Evolutionary conservation across 2,888 invertebrate species (phyloP), one percentile per base, ranked within the genome.

Genomic region (Omphaloscelis lunosa): DNA sequence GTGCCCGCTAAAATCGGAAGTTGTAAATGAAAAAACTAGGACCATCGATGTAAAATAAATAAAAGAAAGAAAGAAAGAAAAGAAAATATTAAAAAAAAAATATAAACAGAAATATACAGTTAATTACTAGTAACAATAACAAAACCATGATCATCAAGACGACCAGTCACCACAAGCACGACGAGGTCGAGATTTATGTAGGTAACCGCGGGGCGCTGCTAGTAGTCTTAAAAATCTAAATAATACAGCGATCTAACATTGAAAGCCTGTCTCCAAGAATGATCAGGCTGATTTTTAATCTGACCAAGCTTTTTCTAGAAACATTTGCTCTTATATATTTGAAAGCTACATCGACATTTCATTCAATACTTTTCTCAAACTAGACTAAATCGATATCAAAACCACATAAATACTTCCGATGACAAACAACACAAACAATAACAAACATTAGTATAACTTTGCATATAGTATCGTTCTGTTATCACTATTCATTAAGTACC

Each of bases 401-500:
- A 62, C 23, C 27, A 68, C 11, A 41, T 27, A 27, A 72, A 69
- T 23, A 67, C 56, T n/a, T 53, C 17, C 53, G 41, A 75, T 68
- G 72, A 84, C 59, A 72, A 75, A 72, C 48, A 53, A 45, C 48
- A 48, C n/a, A 66, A 62, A 67, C 34, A 83, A 71, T 61, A 78
- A 78, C 66, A 78, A 67, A 82, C 78, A 77, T 75, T 75, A 86
- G 70, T 69, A 51, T 77, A 79, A 27, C 74, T 84, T 75, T 56
- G 27, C 82, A 85, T 88, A 67, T 51, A 80, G 82, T 82, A 73
- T 56, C 48, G 58, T 23, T 59, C 74, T 69, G 85, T 85, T 80
- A 85, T 87, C 79, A 85, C 69, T 82, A 88, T 91, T 89, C 89
- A 90, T 90, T 89, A 88, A 89, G 77, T 80, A 82, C 79, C 83